Percentiles rank a stretch among this genome's conserved stretches.
Evolutionary conservation across 2,113 vertebrate species (phyloP).

Genomic region (Pavo muticus): DNA sequence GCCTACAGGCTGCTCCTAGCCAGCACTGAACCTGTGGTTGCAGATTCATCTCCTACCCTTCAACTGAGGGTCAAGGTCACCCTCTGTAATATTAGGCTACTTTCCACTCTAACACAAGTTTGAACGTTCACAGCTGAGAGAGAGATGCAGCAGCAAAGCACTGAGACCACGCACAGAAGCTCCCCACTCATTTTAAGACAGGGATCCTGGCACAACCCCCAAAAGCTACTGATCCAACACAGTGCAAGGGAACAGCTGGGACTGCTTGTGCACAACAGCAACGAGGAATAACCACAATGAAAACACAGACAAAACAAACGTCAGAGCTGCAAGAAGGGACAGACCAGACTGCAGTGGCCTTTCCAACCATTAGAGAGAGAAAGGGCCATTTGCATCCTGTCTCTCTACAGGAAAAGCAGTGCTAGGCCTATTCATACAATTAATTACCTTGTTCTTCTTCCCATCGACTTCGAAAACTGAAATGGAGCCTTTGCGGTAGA

Average conservation of each 20-base stretch:
- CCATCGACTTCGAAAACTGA: constrained; percentile 99
- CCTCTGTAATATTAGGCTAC: background rate
- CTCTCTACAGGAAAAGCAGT: background rate
- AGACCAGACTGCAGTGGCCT: background rate
- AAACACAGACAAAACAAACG: background rate
- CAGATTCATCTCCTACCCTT: background rate
- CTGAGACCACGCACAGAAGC: background rate
- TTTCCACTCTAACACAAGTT: background rate
- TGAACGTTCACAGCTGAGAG: background rate
- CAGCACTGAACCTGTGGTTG: background rate
- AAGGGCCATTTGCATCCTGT: background rate
- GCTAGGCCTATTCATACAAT: rapidly evolving
- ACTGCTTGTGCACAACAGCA: background rate
- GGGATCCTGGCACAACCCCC: background rate
- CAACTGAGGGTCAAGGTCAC: too few species aligned
- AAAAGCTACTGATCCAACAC: background rate
- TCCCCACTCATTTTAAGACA: background rate
- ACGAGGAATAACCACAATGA: background rate
- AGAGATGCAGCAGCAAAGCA: background rate
- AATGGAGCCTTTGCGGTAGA: constrained; percentile 95
- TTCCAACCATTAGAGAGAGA: background rate
- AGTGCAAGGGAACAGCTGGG: background rate
- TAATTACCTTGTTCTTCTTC: constrained; percentile 95
- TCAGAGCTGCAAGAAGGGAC: background rate
- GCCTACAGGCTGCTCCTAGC: background rate